These are phyloP conservation scores for Calliphora vicina DNA, from an alignment of 1,140 invertebrate species.

Conservation along the genomic window DNA sequence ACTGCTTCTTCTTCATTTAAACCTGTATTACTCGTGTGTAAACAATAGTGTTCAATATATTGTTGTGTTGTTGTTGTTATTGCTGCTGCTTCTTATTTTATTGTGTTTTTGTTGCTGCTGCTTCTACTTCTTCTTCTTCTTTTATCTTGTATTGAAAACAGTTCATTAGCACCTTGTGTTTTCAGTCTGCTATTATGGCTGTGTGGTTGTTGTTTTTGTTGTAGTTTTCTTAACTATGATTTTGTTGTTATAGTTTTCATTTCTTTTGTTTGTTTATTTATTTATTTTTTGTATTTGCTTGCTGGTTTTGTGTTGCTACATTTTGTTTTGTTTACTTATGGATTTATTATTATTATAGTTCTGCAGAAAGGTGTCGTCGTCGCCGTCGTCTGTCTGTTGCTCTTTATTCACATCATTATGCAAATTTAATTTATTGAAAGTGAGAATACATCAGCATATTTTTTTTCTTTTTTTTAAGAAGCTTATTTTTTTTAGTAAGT, in stretches of 20 bases:
- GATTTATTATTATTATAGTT: background rate
- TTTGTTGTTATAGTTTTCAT: background rate
- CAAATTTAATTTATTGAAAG: conserved; percentile 25
- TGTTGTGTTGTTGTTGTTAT: background rate
- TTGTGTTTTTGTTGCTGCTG: background rate
- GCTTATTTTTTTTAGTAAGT: background rate
- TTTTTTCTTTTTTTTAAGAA: background rate
- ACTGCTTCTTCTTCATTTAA: no score
- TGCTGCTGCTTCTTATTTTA: no score
- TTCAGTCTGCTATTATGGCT: background rate
- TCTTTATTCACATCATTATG: conserved; percentile 16
- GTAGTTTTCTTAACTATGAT: background rate
- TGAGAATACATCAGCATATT: conserved; percentile 16
- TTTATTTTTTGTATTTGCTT: background rate
- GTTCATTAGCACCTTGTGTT: conserved; percentile 26
- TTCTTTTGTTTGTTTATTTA: background rate
- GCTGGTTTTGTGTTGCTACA: background rate
- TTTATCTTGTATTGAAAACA: conserved; percentile 1
- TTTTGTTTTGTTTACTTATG: background rate
- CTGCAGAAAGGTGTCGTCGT: background rate
- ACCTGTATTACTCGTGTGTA: no score
- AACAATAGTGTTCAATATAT: no score
- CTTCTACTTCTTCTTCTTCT: background rate
- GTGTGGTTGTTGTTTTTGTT: no score
- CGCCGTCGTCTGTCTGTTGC: background rate